Evolutionary conservation across 2,113 vertebrate species (phyloP).

Genomic region (Anoplopoma fimbria): DNA sequence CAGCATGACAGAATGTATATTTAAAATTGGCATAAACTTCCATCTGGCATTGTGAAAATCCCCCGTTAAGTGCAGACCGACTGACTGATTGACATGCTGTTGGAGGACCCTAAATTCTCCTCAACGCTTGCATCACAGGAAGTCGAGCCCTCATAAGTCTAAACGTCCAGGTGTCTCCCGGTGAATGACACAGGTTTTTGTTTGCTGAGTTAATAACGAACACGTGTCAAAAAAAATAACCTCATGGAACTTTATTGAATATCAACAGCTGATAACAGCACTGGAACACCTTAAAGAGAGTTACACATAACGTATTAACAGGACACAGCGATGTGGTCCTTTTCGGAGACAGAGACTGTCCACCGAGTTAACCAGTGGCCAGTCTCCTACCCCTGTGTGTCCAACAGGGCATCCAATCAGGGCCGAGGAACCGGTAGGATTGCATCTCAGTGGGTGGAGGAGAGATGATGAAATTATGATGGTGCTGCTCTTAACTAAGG

Average conservation of each 20-base stretch:
- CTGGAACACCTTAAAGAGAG: constrained; percentile 80
- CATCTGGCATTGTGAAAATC: too few species aligned
- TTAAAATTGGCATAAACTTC: too few species aligned
- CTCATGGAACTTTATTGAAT: constrained; percentile 57
- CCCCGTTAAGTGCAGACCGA: background rate
- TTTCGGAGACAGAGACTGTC: background rate
- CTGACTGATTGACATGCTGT: background rate
- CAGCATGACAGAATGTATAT: too few species aligned
- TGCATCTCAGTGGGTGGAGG: background rate
- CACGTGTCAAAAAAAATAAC: constrained; percentile 46
- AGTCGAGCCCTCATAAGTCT: background rate
- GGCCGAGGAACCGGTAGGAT: constrained; percentile 2
- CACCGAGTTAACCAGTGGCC: constrained; percentile 70
- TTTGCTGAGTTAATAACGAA: constrained; percentile 60
- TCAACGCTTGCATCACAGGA: background rate
- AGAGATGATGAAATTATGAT: background rate
- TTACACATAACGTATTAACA: constrained; percentile 81
- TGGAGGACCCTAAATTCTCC: background rate
- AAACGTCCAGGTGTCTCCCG: background rate
- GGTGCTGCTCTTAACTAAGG: background rate
- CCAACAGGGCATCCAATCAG: constrained; percentile 48
- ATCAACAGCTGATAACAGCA: constrained; percentile 69
- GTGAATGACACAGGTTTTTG: background rate
- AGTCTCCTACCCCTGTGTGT: background rate
- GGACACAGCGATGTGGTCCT: background rate